phyloP scores from a whole-genome alignment of 92 coral and sea anemone genomes.

The Virgularia gustaviana region DNA sequence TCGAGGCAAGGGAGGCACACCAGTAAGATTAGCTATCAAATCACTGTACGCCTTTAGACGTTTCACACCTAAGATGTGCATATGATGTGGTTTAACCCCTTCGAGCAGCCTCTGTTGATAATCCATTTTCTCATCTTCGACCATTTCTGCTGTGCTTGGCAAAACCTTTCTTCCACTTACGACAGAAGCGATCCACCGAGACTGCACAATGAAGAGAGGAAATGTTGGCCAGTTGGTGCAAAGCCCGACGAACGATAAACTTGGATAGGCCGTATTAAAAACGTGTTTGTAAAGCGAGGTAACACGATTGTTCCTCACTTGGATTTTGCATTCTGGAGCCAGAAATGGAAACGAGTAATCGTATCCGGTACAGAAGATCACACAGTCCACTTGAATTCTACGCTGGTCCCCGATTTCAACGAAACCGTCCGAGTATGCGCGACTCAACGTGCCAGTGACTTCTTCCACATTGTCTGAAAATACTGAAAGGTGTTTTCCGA shows the following conservation, averaged over 20 bases:
- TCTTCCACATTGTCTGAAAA: slow-evolving; percentile 65
- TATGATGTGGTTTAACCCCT: slow-evolving; percentile 56
- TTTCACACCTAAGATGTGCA: slow-evolving; percentile 56
- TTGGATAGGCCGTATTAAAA: slow-evolving; percentile 59
- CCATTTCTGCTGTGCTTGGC: slow-evolving; percentile 68
- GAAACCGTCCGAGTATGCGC: slow-evolving; percentile 51
- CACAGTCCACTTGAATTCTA: slow-evolving; percentile 51
- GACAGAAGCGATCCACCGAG: slow-evolving; percentile 56
- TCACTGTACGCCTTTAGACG: slow-evolving; percentile 61
- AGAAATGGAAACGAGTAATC: slow-evolving; percentile 74
- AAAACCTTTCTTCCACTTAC: slow-evolving; percentile 53
- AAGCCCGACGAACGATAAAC: slow-evolving; percentile 72
- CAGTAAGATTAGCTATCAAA: slow-evolving; percentile 59
- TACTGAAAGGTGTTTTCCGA: slow-evolving; percentile 27
- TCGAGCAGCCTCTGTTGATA: slow-evolving; percentile 48
- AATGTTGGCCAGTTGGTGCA: slow-evolving; percentile 63
- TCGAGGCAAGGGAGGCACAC: slow-evolving; percentile 12
- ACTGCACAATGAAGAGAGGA: slow-evolving; percentile 73
- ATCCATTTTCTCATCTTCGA: slow-evolving; percentile 58
- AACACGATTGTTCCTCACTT: slow-evolving; percentile 58
- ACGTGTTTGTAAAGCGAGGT: slow-evolving; percentile 71
- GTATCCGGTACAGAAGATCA: slow-evolving; percentile 85
- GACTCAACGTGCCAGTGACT: slow-evolving; percentile 32
- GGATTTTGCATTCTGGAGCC: slow-evolving; percentile 50
- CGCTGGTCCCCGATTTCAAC: slow-evolving; percentile 57